phyloP scores from a whole-genome alignment of 2,113 vertebrate species.

The Scartelaos histophorus region DNA sequence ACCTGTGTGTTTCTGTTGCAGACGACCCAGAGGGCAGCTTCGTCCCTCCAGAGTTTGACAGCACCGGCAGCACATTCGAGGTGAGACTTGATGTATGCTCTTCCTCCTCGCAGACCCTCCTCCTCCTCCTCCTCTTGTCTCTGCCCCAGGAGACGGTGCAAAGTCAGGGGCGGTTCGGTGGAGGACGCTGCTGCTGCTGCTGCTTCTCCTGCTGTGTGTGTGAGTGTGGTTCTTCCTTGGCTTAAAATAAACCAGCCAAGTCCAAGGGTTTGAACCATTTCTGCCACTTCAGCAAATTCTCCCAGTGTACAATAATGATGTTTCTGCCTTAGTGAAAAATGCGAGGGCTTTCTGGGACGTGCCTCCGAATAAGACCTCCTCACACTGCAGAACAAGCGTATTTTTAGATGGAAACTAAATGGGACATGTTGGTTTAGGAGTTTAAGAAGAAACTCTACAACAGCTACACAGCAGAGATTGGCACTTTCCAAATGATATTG shows the following conservation, averaged over 20 bases:
- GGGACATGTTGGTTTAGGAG: not conserved
- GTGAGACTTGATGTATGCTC: slow-evolving; percentile 66
- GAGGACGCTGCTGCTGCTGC: not conserved
- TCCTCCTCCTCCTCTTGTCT: not conserved
- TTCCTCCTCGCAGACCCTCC: not conserved
- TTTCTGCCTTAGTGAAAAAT: not conserved
- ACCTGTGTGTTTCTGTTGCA: slow-evolving; percentile 60
- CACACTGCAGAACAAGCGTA: not conserved
- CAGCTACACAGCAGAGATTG: too few relatives aligned
- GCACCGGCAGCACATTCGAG: slow-evolving; percentile 93
- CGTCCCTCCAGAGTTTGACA: slow-evolving; percentile 92
- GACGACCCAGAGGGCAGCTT: slow-evolving; percentile 97
- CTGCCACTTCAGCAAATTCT: not conserved
- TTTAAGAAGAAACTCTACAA: too few relatives aligned
- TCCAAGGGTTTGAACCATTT: not conserved
- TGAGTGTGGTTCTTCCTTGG: slow-evolving; percentile 1
- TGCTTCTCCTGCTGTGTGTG: not conserved
- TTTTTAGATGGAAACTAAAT: not conserved
- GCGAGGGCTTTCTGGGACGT: not conserved
- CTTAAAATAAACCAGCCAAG: not conserved
- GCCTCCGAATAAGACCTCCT: not conserved
- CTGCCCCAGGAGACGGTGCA: slow-evolving; percentile 4
- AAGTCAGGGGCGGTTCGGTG: slow-evolving; percentile 30
- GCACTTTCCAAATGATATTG: too few relatives aligned
- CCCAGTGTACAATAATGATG: not conserved